Evolutionary conservation across 1,140 invertebrate species (phyloP), one percentile per base, ranked within the genome.

Genomic region (Drosophila baimaii): DNA sequence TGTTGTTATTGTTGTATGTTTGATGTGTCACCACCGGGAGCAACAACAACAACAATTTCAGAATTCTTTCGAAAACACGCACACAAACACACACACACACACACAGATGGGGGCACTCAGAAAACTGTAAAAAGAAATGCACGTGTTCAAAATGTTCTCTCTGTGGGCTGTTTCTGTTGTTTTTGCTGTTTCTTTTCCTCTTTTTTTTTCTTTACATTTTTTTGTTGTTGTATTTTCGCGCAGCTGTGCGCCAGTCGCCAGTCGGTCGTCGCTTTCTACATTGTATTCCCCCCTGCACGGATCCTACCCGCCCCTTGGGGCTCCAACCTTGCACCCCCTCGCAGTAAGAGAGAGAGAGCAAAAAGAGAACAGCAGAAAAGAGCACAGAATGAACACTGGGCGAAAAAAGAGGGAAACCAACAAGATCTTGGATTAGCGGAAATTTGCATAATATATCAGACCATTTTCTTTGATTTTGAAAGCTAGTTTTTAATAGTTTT

Each of bases 91-190:
- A n/a, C 5, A 25, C 17, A 65, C 15, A 39, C n/a, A n/a, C 59
- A 46, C 33, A 56, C 31, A 56, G 55, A 66, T 54, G 54, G 27
- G 37, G 37, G 56, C 56, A 61, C 44, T 56, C 33, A 64, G 65
- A 57, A 71, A 76, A 68, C 77, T 75, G 81, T 85, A 81, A 81
- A 81, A 85, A 85, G 82, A 86, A 86, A 86, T 86, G 82, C 82
- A 86, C 82, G 82, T 86, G 82, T 86, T 86, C 83, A 79, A 83
- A 86, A 86, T 86, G 83, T 86, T 86, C 79, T 86, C 83, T 77
- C 75, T 84, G 79, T 79, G 81, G 61, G 57, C 59, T 69, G n/a
- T 81, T 82, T 66, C 54, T 61, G 51, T 57, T 74, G 54, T 59
- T 59, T 55, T 78, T 47, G 61, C 68, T 61, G 54, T 82, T 77